phyloP scores from a whole-genome alignment of 2,113 vertebrate species.

The Larimichthys crocea region DNA sequence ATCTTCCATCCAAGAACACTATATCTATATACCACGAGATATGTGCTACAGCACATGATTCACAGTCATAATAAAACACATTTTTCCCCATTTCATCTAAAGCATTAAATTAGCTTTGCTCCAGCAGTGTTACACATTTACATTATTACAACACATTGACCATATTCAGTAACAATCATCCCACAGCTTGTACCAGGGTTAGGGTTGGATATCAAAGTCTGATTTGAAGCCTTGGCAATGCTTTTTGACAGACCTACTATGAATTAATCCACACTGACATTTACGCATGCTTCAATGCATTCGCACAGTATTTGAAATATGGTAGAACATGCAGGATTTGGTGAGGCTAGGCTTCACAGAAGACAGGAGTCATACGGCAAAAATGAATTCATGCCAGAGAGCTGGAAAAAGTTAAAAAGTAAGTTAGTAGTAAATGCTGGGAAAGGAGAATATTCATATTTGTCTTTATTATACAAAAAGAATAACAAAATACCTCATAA shows the following conservation, averaged over 20 bases:
- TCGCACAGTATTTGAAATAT: neutral
- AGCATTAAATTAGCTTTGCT: neutral
- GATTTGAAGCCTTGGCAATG: neutral
- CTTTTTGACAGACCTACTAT: neutral
- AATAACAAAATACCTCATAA: too few relatives aligned
- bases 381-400: neutral
- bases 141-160: neutral
- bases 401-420: too few relatives aligned
- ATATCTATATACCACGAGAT: neutral
- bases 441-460: too few relatives aligned
- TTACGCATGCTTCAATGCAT: neutral
- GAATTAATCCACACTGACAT: neutral
- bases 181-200: neutral
- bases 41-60: neutral
- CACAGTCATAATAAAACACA: conserved; percentile 9
- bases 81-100: neutral
- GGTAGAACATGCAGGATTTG: neutral
- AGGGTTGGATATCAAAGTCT: neutral
- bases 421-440: too few relatives aligned
- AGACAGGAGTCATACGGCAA: neutral
- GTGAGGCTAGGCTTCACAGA: neutral
- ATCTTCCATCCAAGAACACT: neutral
- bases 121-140: neutral
- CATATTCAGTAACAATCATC: neutral
- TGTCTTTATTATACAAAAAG: too few relatives aligned